Evolutionary conservation across 2,797 vertebrate genomes (phyloP), one percentile per base, ranked within the genome.

Genomic region (Hippoglossus hippoglossus): DNA sequence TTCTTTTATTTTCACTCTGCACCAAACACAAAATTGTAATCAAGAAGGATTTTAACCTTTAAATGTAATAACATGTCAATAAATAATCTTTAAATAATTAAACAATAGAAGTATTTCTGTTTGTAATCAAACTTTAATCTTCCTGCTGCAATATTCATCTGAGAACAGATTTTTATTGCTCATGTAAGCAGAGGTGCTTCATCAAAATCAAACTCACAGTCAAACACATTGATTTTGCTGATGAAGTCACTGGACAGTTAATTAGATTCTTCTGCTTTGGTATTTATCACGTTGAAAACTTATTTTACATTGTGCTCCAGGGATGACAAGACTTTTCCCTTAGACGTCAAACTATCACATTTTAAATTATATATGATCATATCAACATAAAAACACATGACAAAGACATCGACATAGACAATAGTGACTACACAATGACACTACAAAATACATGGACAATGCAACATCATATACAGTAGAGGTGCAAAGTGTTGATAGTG

Each of bases 201-300:
- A 68, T 86, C 62, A 80, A 75, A 72, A 82, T 82, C 69, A 86
- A 28, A 63, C 57, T 82, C 65, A 52, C 44, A 79, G 15, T 82
- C 67, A 78, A 77, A 71, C 22, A 49, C 24, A 68, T 76, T 62
- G 64, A 46, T 51, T 64, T 63, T 41, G 67, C 60, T 78, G 66
- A 81, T 82, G 49, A 81, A 82, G 70, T 71, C 68, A 24, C 54
- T 34, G 59, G 74, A 77, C 68, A 68, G 65, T 71, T 87, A 86
- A 87, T 89, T 76, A 67, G 62, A 79, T 63, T 49, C 36, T 65
- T 64, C 50, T 77, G 52, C 74, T 71, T 19, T 6, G 51, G 53
- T 71, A 83, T 79, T 71, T 53, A 81, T 58, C 39, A 57, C 10
- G 50, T 2, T 15, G 50, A 81, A 73, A 69, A 51, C 22, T 49